Conservation (phyloP, 2,797 vertebrate species). For the Channa striata region DNA sequence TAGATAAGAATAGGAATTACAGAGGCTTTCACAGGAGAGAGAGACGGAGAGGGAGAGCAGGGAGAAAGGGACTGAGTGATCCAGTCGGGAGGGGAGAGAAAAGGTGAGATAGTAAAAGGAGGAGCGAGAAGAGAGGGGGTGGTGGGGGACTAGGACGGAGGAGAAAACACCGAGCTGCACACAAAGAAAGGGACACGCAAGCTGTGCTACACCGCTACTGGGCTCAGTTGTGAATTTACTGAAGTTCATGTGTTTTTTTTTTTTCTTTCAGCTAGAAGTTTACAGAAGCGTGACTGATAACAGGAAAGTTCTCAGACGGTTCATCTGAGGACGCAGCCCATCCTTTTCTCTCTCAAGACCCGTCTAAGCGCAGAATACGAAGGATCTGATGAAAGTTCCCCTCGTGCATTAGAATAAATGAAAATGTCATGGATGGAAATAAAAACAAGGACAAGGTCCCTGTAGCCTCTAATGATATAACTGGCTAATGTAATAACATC, state of each 20-base stretch:
- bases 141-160: conserved; percentile 6
- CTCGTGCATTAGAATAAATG: conserved; percentile 15
- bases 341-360: conserved; percentile 32
- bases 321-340: conserved; percentile 50
- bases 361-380: conserved; percentile 31
- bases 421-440: conserved; percentile 34
- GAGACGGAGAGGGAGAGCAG: background rate
- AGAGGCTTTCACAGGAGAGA: conserved; percentile 69
- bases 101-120: conserved; percentile 45
- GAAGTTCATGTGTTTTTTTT: conserved; percentile 17
- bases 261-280: conserved; percentile 36
- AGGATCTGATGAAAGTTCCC: conserved; percentile 52
- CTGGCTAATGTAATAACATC: conserved; percentile 23
- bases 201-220: conserved; percentile 44
- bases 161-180: conserved; percentile 46
- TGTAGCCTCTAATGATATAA: conserved; percentile 16
- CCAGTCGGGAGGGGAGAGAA: conserved; percentile 51
- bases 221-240: conserved; percentile 52
- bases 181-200: conserved; percentile 51
- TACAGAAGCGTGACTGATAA: conserved; percentile 67
- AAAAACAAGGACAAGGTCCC: conserved; percentile 42
- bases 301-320: conserved; percentile 52
- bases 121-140: background rate
- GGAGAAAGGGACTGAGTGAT: conserved; percentile 54
- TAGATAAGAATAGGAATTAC: conserved; percentile 81